Evolutionary conservation across 1,140 invertebrate genomes (phyloP).

Genomic region (Drosophila arawakana): DNA sequence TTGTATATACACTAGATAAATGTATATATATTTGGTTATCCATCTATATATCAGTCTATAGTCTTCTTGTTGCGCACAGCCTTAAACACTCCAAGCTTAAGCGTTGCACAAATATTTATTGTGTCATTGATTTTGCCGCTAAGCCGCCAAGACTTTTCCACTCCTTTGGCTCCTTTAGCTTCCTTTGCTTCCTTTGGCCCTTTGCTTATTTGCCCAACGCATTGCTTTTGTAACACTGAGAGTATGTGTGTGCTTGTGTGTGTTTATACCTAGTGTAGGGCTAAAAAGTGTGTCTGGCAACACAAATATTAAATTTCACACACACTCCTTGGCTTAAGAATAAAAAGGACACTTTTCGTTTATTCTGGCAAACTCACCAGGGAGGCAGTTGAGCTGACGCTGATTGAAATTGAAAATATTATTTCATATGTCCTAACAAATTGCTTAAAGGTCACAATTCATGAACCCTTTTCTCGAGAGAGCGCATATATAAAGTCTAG

Average conservation of each 20-base stretch:
- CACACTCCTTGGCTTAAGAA: constrained; percentile 6
- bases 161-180: constrained; percentile 23
- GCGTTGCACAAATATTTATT: constrained; percentile 82
- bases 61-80: constrained; percentile 62
- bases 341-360: constrained; percentile 29
- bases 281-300: constrained; percentile 39
- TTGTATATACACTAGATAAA: neutral
- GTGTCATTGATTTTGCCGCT: constrained; percentile 82
- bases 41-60: constrained; percentile 31
- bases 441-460: constrained; percentile 1
- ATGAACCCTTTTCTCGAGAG: neutral
- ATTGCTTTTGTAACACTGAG: constrained; percentile 32
- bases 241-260: constrained; percentile 14
- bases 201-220: constrained; percentile 58
- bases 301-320: constrained; percentile 71
- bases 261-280: constrained; percentile 4
- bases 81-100: constrained; percentile 72
- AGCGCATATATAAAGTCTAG: too few relatives aligned
- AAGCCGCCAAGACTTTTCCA: constrained; percentile 70
- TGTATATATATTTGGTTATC: constrained; percentile 23
- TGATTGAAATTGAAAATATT: constrained; percentile 65
- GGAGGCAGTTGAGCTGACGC: constrained; percentile 32
- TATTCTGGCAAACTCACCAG: constrained; percentile 11
- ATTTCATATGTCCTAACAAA: constrained; percentile 44
- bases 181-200: constrained; percentile 3